Evolutionary conservation across 2,797 vertebrate species (phyloP).

Genomic region (Tapera naevia): DNA sequence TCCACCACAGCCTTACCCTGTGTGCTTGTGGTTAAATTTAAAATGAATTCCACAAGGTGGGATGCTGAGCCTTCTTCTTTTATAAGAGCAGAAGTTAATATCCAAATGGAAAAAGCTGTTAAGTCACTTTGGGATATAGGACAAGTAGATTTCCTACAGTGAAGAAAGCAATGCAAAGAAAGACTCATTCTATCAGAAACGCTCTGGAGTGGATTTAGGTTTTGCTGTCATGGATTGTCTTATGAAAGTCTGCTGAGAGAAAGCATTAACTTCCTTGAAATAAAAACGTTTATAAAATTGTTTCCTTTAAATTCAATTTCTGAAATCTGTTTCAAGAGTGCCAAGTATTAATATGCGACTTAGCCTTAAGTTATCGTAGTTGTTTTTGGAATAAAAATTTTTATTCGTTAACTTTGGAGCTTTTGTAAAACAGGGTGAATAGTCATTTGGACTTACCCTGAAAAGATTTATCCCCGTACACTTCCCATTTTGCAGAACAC

Average conservation of each 20-base stretch:
- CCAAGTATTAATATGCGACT: background rate
- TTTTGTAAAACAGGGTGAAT: background rate
- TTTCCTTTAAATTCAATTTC: background rate
- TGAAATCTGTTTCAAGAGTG: background rate
- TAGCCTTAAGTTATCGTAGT: background rate
- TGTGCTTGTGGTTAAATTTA: background rate
- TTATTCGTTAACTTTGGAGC: background rate
- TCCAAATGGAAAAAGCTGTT: background rate
- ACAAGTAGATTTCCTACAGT: background rate
- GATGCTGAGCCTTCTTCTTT: background rate
- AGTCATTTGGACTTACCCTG: background rate
- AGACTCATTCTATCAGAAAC: background rate
- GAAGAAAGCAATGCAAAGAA: background rate
- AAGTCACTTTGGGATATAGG: conserved; percentile 10
- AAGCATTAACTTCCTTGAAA: background rate
- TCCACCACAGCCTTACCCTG: background rate
- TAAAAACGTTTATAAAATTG: background rate
- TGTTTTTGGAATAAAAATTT: background rate
- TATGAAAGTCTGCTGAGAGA: background rate
- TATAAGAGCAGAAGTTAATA: background rate
- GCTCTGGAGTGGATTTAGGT: background rate
- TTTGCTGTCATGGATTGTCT: background rate
- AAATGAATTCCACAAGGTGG: background rate
- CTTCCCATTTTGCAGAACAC: background rate
- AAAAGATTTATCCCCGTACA: background rate